phyloP scores from a whole-genome alignment of 1,140 invertebrate genomes.

The Cylas formicarius region DNA sequence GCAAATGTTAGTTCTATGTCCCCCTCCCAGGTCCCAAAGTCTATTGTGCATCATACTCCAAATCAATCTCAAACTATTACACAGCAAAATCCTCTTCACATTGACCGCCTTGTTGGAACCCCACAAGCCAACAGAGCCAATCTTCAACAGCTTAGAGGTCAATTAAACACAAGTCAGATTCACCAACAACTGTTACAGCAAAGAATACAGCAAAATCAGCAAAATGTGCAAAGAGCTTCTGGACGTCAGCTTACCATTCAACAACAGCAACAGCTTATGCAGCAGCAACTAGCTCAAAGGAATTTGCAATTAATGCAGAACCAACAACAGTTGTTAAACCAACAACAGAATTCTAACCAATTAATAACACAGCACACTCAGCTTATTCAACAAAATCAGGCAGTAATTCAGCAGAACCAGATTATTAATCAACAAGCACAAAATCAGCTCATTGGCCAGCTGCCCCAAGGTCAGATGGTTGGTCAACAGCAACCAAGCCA shows the following conservation, averaged over 20 bases:
- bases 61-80: constrained; percentile 25
- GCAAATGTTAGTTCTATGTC: constrained; percentile 10
- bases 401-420: constrained; percentile 6
- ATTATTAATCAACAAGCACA: constrained; percentile 25
- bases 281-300: constrained; percentile 26
- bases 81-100: constrained; percentile 24
- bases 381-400: constrained; percentile 9
- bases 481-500: constrained; percentile 12
- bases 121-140: constrained; percentile 19
- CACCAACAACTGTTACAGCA: constrained; percentile 36
- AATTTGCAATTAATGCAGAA: constrained; percentile 28
- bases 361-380: constrained; percentile 5
- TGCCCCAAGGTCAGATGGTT: constrained; percentile 22
- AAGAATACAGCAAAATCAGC: constrained; percentile 31
- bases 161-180: constrained; percentile 27
- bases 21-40: constrained; percentile 29
- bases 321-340: constrained; percentile 24
- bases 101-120: constrained; percentile 24
- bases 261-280: constrained; percentile 32
- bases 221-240: constrained; percentile 23
- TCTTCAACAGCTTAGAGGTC: constrained; percentile 27
- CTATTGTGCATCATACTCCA: constrained; percentile 33
- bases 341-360: constrained; percentile 12
- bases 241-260: constrained; percentile 17
- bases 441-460: constrained; percentile 36